Evolutionary conservation across 2,113 vertebrate species (phyloP), one percentile per base, ranked within the genome.

Genomic region (Gymnorhina tibicen): DNA sequence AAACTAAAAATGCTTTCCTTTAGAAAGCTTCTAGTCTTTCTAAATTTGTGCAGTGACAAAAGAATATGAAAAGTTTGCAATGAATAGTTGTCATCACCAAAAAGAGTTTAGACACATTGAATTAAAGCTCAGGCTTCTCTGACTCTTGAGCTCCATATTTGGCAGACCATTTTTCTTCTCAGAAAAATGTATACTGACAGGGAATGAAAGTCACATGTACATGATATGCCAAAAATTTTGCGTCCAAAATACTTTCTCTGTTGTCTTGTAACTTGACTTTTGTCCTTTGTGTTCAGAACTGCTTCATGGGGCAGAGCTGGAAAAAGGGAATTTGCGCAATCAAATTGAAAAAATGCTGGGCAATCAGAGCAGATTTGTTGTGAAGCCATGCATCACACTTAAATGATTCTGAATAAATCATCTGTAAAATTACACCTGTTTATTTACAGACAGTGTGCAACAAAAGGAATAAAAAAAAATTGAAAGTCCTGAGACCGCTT

Each of bases 391-490:
- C 37, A 85, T 60, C 52, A 69, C 3, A 8, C 23, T 80, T 58
- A 33, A 69, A 66, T 74, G 5, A 87, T 88, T 74, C 63, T 77
- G 63, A 80, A 60, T 82, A 84, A 87, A 63, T 10, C 37, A 50
- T 46, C 52, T 68, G 64, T 72, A 81, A 92, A 95, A 96, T 89
- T 72, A 32, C 10, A 69, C 41, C n/a, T 85, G 15, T 49, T 89
- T 85, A 39, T 76, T 83, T 79, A 39, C 44, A 89, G 74, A 50
- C 42, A 79, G 23, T 47, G 22, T 59, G 19, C 44, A 86, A 62
- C 7, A 85, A 76, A 82, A 69, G 3, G 13, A 82, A 64, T 32
- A 62, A 85, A 78, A 63, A 69, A 62, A 79, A 33, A 6, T 3
- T 15, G 9, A 11, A 74, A 77, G 13, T 66, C 30, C 30, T 44